These are phyloP conservation scores for Ochropleura leucogaster DNA, from an alignment of 2,888 invertebrate genomes.

Conservation along the genomic window DNA sequence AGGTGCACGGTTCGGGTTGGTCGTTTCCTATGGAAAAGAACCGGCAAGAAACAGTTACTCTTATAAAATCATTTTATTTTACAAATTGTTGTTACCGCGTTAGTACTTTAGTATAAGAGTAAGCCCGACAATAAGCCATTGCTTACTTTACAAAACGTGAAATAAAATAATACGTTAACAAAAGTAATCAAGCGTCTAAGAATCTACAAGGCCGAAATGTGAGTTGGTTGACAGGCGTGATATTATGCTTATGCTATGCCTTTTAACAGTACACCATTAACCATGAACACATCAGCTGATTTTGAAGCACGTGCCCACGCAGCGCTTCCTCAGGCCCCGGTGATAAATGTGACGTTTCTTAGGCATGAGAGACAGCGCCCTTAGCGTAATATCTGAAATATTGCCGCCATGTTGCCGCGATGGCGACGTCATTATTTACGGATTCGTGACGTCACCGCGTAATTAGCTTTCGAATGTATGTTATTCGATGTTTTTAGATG, in stretches of 20 bases:
- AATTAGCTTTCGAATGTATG: conserved; percentile 77
- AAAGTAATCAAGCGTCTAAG: too few species aligned
- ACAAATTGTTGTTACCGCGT: too few species aligned
- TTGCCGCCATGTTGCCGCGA: conserved; percentile 71
- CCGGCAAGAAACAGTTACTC: too few species aligned
- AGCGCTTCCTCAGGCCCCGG: conserved; percentile 10
- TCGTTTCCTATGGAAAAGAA: too few species aligned
- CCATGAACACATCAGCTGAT: conserved; percentile 37
- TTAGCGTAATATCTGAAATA: conserved; percentile 69
- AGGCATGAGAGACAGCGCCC: conserved; percentile 60
- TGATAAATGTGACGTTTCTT: conserved; percentile 55
- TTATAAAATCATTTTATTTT: too few species aligned
- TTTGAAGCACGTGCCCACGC: conserved; percentile 15
- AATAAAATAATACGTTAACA: too few species aligned
- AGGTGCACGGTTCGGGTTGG: too few species aligned
- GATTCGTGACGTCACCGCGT: conserved; percentile 70
- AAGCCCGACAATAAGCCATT: too few species aligned
- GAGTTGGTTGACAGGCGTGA: too few species aligned
- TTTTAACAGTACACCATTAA: background rate
- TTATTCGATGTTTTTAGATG: conserved; percentile 64
- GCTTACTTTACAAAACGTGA: too few species aligned
- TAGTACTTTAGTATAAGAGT: too few species aligned
- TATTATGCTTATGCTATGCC: background rate
- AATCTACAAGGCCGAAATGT: too few species aligned
- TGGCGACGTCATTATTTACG: conserved; percentile 75